Conservation (phyloP, 2,888 invertebrate genomes). For the Drosophila kambysellisi region DNA sequence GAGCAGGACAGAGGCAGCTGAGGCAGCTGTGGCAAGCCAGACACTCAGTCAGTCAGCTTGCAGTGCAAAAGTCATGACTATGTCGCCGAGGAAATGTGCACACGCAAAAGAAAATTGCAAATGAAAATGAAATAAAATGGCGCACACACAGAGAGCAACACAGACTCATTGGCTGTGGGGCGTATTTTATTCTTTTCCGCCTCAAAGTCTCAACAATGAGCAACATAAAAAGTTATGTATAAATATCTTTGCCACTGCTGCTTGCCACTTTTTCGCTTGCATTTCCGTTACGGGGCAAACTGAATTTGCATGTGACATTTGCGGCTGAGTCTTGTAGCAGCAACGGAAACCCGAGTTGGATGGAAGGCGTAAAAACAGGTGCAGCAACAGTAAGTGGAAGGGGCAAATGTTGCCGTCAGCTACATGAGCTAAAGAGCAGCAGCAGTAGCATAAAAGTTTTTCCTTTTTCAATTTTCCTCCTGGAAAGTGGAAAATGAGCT, state of each 20-base stretch:
- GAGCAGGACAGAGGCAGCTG: conserved; percentile 24
- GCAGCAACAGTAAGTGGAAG: background rate
- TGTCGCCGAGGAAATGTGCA: conserved; percentile 67
- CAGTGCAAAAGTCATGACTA: conserved; percentile 65
- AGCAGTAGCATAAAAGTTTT: conserved; percentile 26
- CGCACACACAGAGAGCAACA: conserved; percentile 16
- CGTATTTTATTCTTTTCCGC: conserved; percentile 63
- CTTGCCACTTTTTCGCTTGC: conserved; percentile 67
- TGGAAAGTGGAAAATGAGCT: conserved; percentile 30
- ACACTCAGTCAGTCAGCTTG: conserved; percentile 22
- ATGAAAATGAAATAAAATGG: conserved; percentile 75
- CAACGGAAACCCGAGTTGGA: conserved; percentile 22
- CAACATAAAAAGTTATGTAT: conserved; percentile 71
- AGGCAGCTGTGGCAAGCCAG: conserved; percentile 11
- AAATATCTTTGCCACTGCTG: conserved; percentile 61
- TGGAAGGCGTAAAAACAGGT: conserved; percentile 15
- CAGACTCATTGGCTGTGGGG: conserved; percentile 57
- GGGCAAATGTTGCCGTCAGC: conserved; percentile 32
- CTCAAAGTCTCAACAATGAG: conserved; percentile 60
- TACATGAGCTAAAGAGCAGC: conserved; percentile 47
- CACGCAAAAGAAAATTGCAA: conserved; percentile 71
- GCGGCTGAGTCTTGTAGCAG: conserved; percentile 47
- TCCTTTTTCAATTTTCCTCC: conserved; percentile 2
- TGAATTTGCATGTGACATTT: conserved; percentile 73
- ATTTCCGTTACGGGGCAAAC: conserved; percentile 71